Conservation (phyloP, 2,888 invertebrate species). For the Hedya salicella region DNA sequence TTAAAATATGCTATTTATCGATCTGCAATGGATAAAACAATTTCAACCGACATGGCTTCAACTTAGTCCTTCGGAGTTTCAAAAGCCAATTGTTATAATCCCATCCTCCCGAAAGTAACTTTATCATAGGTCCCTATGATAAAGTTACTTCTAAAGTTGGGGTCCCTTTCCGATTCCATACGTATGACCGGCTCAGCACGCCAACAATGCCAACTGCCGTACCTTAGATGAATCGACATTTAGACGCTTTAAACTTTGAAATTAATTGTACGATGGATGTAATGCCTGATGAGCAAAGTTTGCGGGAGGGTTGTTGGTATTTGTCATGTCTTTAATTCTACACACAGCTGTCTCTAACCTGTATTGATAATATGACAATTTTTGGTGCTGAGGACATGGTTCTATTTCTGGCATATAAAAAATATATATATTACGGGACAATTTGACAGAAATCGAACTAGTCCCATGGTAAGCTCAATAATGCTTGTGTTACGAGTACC, state of each 20-base stretch:
- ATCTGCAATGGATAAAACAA: background rate
- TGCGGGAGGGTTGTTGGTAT: background rate
- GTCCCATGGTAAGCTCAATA: too few species aligned
- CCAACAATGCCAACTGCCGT: background rate
- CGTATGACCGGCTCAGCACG: background rate
- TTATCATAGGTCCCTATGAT: too few species aligned
- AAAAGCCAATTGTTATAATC: conserved; percentile 21
- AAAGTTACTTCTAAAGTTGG: background rate
- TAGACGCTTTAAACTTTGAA: conserved; percentile 17
- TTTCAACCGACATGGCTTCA: background rate
- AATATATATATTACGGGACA: too few species aligned
- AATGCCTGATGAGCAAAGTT: conserved; percentile 12
- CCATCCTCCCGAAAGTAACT: too few species aligned
- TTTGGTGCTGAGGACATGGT: background rate
- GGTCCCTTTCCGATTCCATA: conserved; percentile 10
- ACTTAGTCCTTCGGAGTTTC: conserved; percentile 3
- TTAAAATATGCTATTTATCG: too few species aligned
- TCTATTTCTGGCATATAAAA: too few species aligned
- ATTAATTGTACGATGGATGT: background rate
- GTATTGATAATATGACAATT: background rate
- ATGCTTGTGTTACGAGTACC: too few species aligned
- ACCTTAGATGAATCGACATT: conserved; percentile 14
- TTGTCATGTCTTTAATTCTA: background rate
- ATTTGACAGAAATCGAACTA: too few species aligned
- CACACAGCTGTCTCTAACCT: background rate